Evolutionary conservation across 2,113 vertebrate species (phyloP).

Genomic region (Microcebus murinus): DNA sequence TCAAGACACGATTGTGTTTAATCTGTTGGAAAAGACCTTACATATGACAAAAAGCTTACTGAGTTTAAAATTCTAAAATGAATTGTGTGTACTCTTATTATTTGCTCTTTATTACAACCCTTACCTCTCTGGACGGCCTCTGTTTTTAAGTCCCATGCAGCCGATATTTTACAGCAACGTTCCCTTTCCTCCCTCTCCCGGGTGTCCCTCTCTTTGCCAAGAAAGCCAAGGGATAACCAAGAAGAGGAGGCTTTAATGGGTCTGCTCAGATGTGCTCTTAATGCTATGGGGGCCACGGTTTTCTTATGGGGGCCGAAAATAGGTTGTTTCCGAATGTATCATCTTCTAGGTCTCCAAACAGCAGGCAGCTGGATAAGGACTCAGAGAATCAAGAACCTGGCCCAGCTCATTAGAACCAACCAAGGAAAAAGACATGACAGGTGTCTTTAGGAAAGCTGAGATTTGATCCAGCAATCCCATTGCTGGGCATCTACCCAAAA

Average conservation of each 20-base stretch:
- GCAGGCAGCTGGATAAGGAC: background rate
- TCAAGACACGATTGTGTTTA: conserved; percentile 1
- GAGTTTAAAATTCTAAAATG: conserved; percentile 9
- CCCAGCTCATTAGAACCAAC: background rate
- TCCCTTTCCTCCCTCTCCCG: background rate
- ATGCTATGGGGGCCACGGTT: background rate
- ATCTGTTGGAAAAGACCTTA: background rate
- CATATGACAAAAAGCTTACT: background rate
- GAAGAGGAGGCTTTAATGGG: background rate
- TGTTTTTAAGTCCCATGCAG: background rate
- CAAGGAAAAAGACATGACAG: background rate
- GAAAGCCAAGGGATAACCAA: background rate
- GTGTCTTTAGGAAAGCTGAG: background rate
- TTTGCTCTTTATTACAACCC: background rate
- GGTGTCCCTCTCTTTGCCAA: background rate
- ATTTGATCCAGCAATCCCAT: no score
- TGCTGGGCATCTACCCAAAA: no score
- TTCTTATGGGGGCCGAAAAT: background rate
- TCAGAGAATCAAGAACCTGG: background rate
- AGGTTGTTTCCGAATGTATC: background rate
- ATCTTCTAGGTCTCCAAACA: background rate
- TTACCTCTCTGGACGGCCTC: background rate
- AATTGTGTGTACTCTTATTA: background rate
- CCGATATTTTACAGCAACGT: background rate
- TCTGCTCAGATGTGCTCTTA: background rate